Evolutionary conservation across 1,140 invertebrate species (phyloP).

Genomic region (Halesus radiatus): DNA sequence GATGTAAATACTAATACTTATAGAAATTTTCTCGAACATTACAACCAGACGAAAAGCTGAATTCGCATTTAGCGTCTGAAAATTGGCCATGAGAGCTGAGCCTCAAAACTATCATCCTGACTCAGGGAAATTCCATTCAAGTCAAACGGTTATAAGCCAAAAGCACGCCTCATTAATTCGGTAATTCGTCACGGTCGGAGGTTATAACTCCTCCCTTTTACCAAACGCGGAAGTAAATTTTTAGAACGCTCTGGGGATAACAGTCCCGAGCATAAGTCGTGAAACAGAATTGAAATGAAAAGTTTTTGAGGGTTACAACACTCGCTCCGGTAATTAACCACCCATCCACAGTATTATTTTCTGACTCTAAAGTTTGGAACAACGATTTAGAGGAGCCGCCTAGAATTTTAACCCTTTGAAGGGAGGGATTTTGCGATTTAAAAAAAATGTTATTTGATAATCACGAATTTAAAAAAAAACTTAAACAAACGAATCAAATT

Average conservation of each 20-base stretch:
- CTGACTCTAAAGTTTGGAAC: constrained; percentile 24
- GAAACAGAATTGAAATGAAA: constrained; percentile 36
- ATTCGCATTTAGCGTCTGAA: constrained; percentile 2
- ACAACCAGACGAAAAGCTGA: constrained; percentile 8
- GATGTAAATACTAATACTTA: no score
- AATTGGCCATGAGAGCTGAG: no score
- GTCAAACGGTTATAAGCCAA: background rate
- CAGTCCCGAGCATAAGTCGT: constrained; percentile 17
- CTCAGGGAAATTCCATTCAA: background rate
- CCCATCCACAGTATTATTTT: constrained; percentile 30
- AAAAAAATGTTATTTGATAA: background rate
- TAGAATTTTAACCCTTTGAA: constrained; percentile 13
- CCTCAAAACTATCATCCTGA: constrained; percentile 3
- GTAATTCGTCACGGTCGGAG: background rate
- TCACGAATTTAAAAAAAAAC: background rate
- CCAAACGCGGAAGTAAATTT: background rate
- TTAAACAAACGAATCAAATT: no score
- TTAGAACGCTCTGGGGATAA: background rate
- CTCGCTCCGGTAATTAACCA: constrained; percentile 35
- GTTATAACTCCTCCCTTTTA: constrained; percentile 10
- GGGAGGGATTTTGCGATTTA: background rate
- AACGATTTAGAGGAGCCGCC: constrained; percentile 12
- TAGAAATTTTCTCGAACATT: no score
- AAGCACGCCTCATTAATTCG: background rate
- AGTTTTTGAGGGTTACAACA: constrained; percentile 10